Evolutionary conservation across 2,888 invertebrate genomes (phyloP), one percentile per base, ranked within the genome.

Genomic region (Ephialtes manifestator): DNA sequence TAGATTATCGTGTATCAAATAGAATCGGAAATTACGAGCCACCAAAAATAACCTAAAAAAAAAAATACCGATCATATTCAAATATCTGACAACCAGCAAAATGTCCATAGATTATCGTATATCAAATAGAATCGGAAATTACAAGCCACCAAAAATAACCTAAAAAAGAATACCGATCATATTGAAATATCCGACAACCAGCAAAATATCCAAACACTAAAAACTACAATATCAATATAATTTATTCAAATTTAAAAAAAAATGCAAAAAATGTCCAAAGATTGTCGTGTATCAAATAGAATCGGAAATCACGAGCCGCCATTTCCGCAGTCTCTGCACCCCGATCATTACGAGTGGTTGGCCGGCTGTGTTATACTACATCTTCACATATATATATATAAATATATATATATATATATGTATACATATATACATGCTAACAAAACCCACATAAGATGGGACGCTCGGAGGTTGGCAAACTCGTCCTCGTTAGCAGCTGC

Each of bases 401-500:
- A 24, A 28, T 48, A 71, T 71, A 63, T 67, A 46, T 39, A 28
- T 48, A 79, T 71, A 63, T 24, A 10, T 10, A 35, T 43, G 28
- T n/a, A 1, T 63, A 35, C 65, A 2, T 35, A 28, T 48, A 79
- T 71, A 63, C 74, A 46, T 46, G 46, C 72, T 51, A 51, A 48
- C 65, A 46, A 63, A 74, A 72, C 46, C 71, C 53, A 35, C 75
- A 70, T 77, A 86, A 76, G 51, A 86, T 81, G 88, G 74, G 84
- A 77, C 84, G 35, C 63, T 35, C 18, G 82, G 46, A 86, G 82
- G 85, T 89, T 87, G 88, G 89, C 89, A 90, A 91, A 90, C 90
- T 90, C 89, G 90, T 90, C 90, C 90, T 92, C 90, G 92, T 92
- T 91, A 92, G 93, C 93, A 93, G 93, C 93, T 93, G 93, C 92